A percentile compares a stretch with the other conserved stretches of the same genome.
Conservation (phyloP, 2,888 invertebrate genomes). For the Criorhina ranunculi region DNA sequence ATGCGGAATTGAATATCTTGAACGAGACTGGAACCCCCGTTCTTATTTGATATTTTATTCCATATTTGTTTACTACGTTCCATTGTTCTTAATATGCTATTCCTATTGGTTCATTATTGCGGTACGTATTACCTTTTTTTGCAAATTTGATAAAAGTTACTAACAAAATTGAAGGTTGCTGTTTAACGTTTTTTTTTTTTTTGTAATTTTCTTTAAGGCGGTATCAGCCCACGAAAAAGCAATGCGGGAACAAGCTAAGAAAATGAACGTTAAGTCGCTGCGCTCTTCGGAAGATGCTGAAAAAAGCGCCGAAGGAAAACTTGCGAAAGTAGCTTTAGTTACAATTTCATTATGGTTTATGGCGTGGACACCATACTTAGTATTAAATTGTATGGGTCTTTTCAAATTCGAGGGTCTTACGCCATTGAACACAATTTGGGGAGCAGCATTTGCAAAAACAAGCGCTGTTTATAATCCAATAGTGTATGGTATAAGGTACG, state of each 20-base stretch:
- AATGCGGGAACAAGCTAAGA: slow-evolving; percentile 96
- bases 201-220: slow-evolving; percentile 85
- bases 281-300: slow-evolving; percentile 91
- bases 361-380: slow-evolving; percentile 96
- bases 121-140: slow-evolving; percentile 84
- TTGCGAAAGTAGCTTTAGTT: slow-evolving; percentile 95
- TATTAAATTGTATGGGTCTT: slow-evolving; percentile 92
- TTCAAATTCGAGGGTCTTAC: slow-evolving; percentile 90
- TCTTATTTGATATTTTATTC: slow-evolving; percentile 93
- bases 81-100: slow-evolving; percentile 92
- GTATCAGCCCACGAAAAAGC: slow-evolving; percentile 93
- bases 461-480: slow-evolving; percentile 96
- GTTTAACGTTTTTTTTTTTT: too few relatives aligned
- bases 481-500: slow-evolving; percentile 94
- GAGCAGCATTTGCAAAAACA: slow-evolving; percentile 95
- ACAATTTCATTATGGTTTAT: slow-evolving; percentile 96
- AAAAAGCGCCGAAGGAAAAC: slow-evolving; percentile 93
- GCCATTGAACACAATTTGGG: slow-evolving; percentile 94
- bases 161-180: neutral
- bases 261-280: slow-evolving; percentile 96
- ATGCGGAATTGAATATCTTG: slow-evolving; percentile 95
- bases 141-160: neutral
- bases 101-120: slow-evolving; percentile 95
- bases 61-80: slow-evolving; percentile 91
- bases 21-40: slow-evolving; percentile 90